phyloP scores from a whole-genome alignment of 2,113 vertebrate species.

The Antigone vipio region DNA sequence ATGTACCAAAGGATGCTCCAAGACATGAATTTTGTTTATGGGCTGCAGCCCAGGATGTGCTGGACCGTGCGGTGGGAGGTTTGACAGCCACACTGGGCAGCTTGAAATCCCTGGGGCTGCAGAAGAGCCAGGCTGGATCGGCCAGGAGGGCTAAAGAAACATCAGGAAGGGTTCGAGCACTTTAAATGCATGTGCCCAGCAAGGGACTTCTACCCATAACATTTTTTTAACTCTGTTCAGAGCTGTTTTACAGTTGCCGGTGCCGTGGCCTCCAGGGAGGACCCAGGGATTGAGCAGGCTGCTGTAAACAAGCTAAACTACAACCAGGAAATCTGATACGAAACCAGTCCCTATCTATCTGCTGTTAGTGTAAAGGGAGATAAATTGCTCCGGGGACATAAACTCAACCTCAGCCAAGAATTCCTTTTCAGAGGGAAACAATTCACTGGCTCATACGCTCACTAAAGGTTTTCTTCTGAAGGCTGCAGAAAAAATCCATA shows the following conservation, averaged over 20 bases:
- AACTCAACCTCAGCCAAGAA: constrained; percentile 4
- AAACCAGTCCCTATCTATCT: background rate
- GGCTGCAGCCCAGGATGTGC: rapidly evolving
- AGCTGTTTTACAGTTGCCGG: background rate
- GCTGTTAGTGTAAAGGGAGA: background rate
- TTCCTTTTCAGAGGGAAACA: background rate
- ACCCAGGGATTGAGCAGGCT: background rate
- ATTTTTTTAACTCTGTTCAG: background rate
- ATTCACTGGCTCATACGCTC: background rate
- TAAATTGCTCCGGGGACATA: background rate
- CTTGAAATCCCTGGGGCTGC: background rate
- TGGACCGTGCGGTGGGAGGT: rapidly evolving
- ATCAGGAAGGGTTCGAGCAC: background rate
- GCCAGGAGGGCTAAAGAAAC: background rate
- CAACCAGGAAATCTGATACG: background rate
- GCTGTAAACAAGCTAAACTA: background rate
- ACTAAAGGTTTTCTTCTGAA: background rate
- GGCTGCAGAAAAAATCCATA: background rate
- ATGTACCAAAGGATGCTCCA: rapidly evolving
- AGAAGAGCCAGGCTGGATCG: background rate
- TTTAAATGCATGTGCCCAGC: background rate
- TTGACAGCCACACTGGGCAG: rapidly evolving
- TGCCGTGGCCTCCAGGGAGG: background rate
- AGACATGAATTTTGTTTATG: rapidly evolving
- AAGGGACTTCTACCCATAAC: rapidly evolving